phyloP scores from a whole-genome alignment of 2,888 invertebrate species.

The Pteria penguin region DNA sequence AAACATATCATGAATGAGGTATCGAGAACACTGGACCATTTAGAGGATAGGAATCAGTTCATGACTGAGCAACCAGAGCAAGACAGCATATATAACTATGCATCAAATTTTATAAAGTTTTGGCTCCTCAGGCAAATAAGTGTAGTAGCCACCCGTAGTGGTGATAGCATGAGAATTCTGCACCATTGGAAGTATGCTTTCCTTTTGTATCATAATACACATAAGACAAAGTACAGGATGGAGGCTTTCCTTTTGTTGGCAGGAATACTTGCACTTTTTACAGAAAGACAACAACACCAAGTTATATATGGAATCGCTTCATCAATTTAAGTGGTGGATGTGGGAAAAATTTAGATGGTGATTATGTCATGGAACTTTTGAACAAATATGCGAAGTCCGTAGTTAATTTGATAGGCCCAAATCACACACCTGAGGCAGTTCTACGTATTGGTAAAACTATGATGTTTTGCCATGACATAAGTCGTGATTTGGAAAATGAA shows the following conservation, averaged over 20 bases:
- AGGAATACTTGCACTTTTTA: constrained; percentile 20
- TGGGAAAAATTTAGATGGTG: constrained; percentile 30
- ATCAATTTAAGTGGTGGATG: constrained; percentile 25
- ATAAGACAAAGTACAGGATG: constrained; percentile 32
- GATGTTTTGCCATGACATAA: constrained; percentile 30
- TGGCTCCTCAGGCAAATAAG: constrained; percentile 10
- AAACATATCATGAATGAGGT: constrained; percentile 4
- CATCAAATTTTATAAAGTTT: constrained; percentile 7
- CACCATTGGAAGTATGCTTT: constrained; percentile 30
- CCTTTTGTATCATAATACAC: constrained; percentile 12
- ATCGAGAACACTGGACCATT: not conserved
- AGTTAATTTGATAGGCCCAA: constrained; percentile 30
- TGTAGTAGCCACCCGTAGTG: constrained; percentile 16
- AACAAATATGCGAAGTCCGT: constrained; percentile 29
- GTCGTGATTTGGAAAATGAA: constrained; percentile 14
- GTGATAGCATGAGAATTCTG: constrained; percentile 12
- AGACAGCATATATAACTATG: constrained; percentile 10
- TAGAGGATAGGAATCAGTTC: too few relatives aligned
- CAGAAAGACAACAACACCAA: constrained; percentile 17
- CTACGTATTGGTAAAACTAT: constrained; percentile 31
- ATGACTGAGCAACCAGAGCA: too few relatives aligned
- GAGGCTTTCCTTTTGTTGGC: constrained; percentile 28
- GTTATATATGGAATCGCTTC: constrained; percentile 30
- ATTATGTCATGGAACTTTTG: constrained; percentile 34
- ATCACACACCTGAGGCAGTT: constrained; percentile 21